A percentile compares a stretch with the other conserved stretches of the same genome.
Conservation (phyloP, 2,113 vertebrate genomes). For the Ceyx melanurus region DNA sequence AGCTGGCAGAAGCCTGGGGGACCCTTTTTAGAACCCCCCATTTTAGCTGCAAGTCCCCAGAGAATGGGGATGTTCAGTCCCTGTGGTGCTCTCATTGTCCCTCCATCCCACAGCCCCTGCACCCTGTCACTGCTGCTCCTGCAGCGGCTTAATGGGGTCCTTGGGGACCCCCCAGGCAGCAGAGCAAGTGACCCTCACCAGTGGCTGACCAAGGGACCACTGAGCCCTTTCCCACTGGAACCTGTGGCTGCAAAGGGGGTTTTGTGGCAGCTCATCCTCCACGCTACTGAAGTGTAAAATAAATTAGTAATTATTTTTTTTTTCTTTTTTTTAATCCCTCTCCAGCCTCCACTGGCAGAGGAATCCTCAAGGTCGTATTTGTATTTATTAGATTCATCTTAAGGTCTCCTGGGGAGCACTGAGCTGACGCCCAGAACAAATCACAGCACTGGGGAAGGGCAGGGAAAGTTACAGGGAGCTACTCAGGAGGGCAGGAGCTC, state of each 20-base stretch:
- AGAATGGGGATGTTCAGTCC: background rate
- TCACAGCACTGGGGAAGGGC: background rate
- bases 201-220: background rate
- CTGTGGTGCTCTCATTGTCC: rapidly evolving
- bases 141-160: background rate
- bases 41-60: background rate
- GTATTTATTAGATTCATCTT: slow-evolving; percentile 1
- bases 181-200: background rate
- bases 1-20: background rate
- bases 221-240: background rate
- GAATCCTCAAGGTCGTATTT: background rate
- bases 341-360: background rate
- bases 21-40: rapidly evolving
- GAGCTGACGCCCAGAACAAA: background rate
- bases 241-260: rapidly evolving
- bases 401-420: background rate
- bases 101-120: background rate
- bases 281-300: background rate
- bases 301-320: no score
- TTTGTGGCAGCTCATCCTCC: rapidly evolving
- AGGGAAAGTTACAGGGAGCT: background rate
- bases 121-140: background rate
- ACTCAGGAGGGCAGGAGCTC: background rate
- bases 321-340: background rate
- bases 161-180: background rate